Base-by-base conservation (phyloP, 2,888 invertebrate species). In the Caenorhabditis zanzibari region DNA sequence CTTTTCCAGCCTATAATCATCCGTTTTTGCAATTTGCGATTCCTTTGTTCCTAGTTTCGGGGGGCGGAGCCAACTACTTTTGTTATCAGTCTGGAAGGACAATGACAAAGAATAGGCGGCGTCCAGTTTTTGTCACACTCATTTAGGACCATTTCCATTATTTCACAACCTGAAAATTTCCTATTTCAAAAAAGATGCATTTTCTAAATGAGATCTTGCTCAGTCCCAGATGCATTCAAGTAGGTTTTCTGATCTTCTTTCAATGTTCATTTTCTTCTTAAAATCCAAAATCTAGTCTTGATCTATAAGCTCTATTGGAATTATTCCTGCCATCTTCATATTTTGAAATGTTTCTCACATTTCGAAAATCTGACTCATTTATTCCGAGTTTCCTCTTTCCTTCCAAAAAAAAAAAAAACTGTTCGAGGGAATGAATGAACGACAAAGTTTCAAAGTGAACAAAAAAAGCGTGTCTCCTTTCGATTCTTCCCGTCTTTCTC, bases 21-120 rank as follows among this genome's bases (percentile, higher is more conserved):
- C 73, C 58, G 12, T 47, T 44, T 54, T 61, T 61, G 68, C 59
- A 69, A 69, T 41, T 49, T 32, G 32, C 68, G 52, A 63, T 77
- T 71, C 68, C 69, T 71, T 77, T 71, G 77, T 71, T 69, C 76
- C 52, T 69, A 71, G 71, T 49, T 54, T 32, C 16, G n/a, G 28
- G 19, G 68, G 76, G 61, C 61, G 69, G 69, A 52, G 64, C 54
- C 7, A 19, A 6, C 16, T 44, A 69, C 58, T 61, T 52, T 41
- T 61, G 76, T 77, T 77, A 77, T 77, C 77, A 77, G 77, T 80
- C 80, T 73, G 54, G 66, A 80, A 73, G 61, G 72, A 73, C 73
- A 80, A 72, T 80, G 80, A 59, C 56, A 69, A 47, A 54, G 54
- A 66, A 63, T 47, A 54, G 26, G 61, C 38, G 71, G 32, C 79